phyloP scores from a whole-genome alignment of 1,140 invertebrate species.

The Copidosoma floridanum region DNA sequence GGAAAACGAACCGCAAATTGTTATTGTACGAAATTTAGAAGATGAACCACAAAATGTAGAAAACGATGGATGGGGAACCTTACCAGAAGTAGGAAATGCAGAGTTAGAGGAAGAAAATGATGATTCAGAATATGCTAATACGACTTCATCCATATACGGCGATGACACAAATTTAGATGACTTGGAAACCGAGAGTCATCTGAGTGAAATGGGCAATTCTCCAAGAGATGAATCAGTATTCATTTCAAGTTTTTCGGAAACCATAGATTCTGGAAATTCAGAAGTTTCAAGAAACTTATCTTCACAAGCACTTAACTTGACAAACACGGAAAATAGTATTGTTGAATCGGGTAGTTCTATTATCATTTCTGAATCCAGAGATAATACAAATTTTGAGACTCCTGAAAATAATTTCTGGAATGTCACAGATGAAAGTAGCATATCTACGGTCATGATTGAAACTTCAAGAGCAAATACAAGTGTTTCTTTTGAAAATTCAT shows the following conservation, averaged over 20 bases:
- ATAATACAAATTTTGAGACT: too few relatives aligned
- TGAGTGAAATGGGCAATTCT: constrained; percentile 1
- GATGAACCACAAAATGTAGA: background rate
- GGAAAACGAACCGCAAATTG: constrained; percentile 24
- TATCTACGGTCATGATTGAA: too few relatives aligned
- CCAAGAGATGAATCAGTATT: background rate
- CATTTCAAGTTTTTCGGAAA: constrained; percentile 11
- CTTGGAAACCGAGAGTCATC: constrained; percentile 3
- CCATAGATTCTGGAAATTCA: constrained; percentile 10
- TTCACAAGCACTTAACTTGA: background rate
- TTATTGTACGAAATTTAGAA: background rate
- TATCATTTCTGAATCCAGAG: too few relatives aligned
- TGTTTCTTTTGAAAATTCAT: constrained; percentile 11
- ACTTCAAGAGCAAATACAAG: too few relatives aligned
- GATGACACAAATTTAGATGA: constrained; percentile 11
- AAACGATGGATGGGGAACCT: background rate
- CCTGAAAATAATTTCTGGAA: too few relatives aligned
- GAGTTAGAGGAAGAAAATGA: background rate
- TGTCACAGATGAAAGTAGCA: too few relatives aligned
- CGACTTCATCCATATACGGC: constrained; percentile 4
- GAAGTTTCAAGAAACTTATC: background rate
- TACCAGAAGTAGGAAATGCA: background rate
- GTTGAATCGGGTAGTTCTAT: background rate
- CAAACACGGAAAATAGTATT: background rate
- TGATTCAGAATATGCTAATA: constrained; percentile 3